Evolutionary conservation across 2,797 vertebrate species (phyloP).

Genomic region (Crocodylus rhombifer): DNA sequence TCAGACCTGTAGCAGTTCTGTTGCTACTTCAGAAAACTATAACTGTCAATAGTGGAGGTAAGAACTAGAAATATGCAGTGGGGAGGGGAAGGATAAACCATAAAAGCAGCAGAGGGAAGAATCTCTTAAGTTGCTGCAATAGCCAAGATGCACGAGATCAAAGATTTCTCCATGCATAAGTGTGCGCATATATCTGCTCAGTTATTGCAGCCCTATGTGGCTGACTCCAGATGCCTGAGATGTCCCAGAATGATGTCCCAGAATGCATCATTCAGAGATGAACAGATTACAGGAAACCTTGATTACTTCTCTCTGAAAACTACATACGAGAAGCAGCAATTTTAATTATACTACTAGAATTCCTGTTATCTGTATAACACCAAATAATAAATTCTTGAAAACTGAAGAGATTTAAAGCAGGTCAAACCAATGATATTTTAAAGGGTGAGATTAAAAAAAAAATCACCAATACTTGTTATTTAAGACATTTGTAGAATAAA

Average conservation of each 20-base stretch:
- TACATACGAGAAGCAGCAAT: neutral
- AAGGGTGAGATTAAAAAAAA: neutral
- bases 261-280: neutral
- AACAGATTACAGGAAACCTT: neutral
- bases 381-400: neutral
- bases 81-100: neutral
- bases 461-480: neutral
- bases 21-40: neutral
- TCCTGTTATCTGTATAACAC: neutral
- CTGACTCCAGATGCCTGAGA: too few relatives aligned
- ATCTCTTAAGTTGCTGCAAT: neutral
- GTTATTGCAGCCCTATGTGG: slow-evolving; percentile 11
- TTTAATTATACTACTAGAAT: neutral
- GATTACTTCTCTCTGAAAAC: neutral
- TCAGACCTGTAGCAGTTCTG: neutral
- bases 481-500: neutral
- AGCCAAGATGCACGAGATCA: slow-evolving; percentile 39
- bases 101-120: slow-evolving; percentile 33
- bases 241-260: neutral
- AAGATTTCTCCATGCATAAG: neutral
- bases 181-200: neutral
- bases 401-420: slow-evolving; percentile 45
- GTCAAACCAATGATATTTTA: slow-evolving; percentile 37
- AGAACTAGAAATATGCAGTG: slow-evolving; percentile 17
- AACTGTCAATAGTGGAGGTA: slow-evolving; percentile 22